A percentile compares a stretch with the other conserved stretches of the same genome.
Evolutionary conservation across 2,113 vertebrate genomes (phyloP).

Genomic region (Melanocharis versteri): DNA sequence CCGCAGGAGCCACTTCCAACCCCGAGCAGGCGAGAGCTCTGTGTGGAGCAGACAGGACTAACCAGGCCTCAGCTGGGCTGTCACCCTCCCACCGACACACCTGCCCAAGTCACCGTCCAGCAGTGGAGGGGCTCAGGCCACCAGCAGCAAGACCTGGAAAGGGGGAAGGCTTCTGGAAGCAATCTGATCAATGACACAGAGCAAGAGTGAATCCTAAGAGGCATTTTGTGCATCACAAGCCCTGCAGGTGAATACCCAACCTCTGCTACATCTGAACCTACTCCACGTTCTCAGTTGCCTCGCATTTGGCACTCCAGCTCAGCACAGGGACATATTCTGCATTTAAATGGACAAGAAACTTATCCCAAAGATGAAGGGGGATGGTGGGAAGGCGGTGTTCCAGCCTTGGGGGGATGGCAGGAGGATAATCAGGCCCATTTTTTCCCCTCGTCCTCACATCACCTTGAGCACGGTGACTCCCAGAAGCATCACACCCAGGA

Average conservation of each 20-base stretch:
- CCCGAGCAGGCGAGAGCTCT: rapidly evolving
- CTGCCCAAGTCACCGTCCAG: not conserved
- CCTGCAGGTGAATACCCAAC: not conserved
- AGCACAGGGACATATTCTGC: not conserved
- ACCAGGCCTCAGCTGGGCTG: rapidly evolving
- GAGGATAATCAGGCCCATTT: not conserved
- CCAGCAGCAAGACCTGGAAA: rapidly evolving
- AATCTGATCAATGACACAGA: rapidly evolving
- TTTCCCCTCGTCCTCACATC: not conserved
- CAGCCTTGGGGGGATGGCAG: not conserved
- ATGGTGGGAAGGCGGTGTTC: rapidly evolving
- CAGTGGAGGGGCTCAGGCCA: not conserved
- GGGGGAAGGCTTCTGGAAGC: not conserved
- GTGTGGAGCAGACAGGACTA: not conserved
- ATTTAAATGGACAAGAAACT: not conserved
- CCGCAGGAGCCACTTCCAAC: not conserved
- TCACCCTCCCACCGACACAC: not conserved
- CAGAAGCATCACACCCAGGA: not conserved
- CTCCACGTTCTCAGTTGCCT: not conserved
- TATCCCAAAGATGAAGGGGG: not conserved
- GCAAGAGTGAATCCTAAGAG: not conserved
- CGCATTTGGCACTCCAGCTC: not conserved
- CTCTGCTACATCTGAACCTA: not conserved
- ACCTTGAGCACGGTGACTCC: not conserved
- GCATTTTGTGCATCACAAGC: not conserved